These are phyloP conservation scores for Rhingia rostrata DNA, from an alignment of 2,888 invertebrate genomes.

Conservation along the genomic window DNA sequence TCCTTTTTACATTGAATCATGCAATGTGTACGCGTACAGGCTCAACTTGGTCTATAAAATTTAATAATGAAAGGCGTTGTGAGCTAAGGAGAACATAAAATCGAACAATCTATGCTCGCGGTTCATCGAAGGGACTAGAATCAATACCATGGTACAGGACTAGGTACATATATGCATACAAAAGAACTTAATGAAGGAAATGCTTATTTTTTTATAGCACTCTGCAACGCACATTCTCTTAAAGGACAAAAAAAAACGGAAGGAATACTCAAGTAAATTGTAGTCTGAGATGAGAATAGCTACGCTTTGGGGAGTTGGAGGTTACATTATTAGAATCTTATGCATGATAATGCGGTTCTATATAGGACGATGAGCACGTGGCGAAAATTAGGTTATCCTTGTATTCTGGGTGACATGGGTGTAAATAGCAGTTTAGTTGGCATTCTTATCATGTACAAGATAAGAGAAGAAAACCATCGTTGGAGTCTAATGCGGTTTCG, in stretches of 20 bases:
- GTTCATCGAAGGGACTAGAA: conserved; percentile 13
- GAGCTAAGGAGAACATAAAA: conserved; percentile 17
- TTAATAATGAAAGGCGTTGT: conserved; percentile 11
- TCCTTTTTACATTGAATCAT: neutral
- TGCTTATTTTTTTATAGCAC: conserved; percentile 12
- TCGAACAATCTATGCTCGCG: conserved; percentile 20
- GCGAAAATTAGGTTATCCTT: no score
- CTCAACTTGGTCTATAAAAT: conserved; percentile 29
- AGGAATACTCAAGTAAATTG: conserved; percentile 12
- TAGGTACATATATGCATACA: conserved; percentile 15
- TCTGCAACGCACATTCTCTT: conserved; percentile 11
- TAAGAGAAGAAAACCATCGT: no score
- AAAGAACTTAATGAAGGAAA: conserved; percentile 47
- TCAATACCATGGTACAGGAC: conserved; percentile 13
- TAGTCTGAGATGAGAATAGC: conserved; percentile 44
- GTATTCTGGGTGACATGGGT: no score
- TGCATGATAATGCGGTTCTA: neutral
- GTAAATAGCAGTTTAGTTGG: no score
- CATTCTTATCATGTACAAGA: no score
- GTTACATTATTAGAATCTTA: conserved; percentile 41
- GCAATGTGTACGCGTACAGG: neutral
- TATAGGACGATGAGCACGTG: no score
- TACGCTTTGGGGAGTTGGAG: neutral
- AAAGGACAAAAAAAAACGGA: conserved; percentile 18
- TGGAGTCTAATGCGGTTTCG: no score